phyloP scores from a whole-genome alignment of 2,113 vertebrate genomes.

The Riparia riparia region DNA sequence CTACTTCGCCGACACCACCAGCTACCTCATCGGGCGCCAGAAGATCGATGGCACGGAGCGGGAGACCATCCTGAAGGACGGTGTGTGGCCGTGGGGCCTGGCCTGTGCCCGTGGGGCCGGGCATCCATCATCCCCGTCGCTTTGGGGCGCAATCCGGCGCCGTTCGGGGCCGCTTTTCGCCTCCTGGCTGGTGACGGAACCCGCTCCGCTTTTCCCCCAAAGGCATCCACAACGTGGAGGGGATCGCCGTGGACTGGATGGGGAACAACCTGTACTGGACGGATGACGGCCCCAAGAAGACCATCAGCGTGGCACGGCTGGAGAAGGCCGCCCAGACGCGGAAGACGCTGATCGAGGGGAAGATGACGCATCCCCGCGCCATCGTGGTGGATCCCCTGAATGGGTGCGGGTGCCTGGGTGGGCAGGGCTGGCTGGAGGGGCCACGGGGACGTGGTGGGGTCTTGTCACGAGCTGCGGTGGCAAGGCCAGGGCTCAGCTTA shows the following conservation, averaged over 20 bases:
- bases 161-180: fast-evolving
- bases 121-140: fast-evolving
- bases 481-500: fast-evolving
- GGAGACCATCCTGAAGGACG: constrained; percentile 93
- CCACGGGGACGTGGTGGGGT: fast-evolving
- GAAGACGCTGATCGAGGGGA: constrained; percentile 94
- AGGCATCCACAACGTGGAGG: constrained; percentile 97
- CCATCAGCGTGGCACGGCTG: constrained; percentile 93
- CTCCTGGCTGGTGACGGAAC: not conserved
- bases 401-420: constrained; percentile 84
- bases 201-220: fast-evolving
- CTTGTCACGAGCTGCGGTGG: not conserved
- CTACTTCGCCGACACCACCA: constrained; percentile 96
- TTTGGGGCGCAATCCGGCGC: fast-evolving
- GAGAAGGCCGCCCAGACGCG: constrained; percentile 93
- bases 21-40: constrained; percentile 94
- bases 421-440: not conserved
- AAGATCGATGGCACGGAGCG: constrained; percentile 93
- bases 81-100: constrained; percentile 48
- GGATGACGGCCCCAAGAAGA: constrained; percentile 95
- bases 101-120: not conserved
- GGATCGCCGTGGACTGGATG: constrained; percentile 98
- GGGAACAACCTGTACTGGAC: constrained; percentile 97
- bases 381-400: constrained; percentile 95
- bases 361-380: constrained; percentile 95